Percentiles rank a stretch among this genome's conserved stretches.
Conservation (phyloP, 2,113 vertebrate species). For the sheep (Ovis aries) region DNA sequence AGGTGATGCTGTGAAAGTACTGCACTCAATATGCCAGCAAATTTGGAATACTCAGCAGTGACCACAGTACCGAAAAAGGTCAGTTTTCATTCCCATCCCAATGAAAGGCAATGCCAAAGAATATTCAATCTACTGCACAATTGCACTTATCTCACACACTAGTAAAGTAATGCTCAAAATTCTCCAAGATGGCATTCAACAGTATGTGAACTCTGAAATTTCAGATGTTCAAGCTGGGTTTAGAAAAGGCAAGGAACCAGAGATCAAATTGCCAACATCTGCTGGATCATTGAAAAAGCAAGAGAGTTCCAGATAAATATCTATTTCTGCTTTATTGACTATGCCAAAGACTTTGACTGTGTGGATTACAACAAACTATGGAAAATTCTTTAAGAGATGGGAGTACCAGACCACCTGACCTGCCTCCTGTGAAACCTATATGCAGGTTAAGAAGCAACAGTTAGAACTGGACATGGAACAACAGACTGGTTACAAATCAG, state of each 20-base stretch:
- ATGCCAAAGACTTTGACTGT: background rate
- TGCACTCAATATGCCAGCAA: background rate
- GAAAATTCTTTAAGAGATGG: background rate
- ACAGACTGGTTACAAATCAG: background rate
- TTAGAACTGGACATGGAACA: background rate
- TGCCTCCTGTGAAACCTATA: background rate
- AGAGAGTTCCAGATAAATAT: background rate
- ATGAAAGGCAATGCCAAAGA: background rate
- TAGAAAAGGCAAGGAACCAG: background rate
- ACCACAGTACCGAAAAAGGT: background rate
- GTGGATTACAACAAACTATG: background rate
- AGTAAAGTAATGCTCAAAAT: background rate
- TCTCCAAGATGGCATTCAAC: background rate
- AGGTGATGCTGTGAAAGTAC: background rate
- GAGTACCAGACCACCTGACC: background rate
- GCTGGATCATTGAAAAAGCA: background rate
- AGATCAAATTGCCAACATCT: background rate
- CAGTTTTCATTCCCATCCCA: background rate
- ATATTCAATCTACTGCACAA: background rate
- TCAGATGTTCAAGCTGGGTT: background rate
- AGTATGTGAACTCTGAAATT: background rate
- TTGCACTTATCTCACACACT: background rate
- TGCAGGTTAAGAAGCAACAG: background rate
- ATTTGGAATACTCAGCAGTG: background rate
- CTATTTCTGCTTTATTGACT: background rate